Evolutionary conservation across 2,797 vertebrate species (phyloP).

Genomic region (Gobio occitaniae): DNA sequence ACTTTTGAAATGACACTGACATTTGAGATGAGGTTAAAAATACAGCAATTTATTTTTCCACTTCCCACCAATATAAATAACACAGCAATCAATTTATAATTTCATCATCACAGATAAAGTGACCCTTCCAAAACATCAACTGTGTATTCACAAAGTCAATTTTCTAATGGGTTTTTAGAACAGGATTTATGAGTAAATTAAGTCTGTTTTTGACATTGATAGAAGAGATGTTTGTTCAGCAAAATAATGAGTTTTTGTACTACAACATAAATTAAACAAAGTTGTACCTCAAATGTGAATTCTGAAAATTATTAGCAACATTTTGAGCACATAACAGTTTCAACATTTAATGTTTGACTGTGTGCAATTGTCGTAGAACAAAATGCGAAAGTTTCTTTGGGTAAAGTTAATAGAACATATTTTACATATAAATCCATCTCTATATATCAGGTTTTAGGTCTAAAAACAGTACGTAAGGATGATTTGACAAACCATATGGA

Average conservation of each 20-base stretch:
- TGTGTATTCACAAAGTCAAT: not conserved
- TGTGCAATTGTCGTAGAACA: not conserved
- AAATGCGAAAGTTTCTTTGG: not conserved
- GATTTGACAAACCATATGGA: not conserved
- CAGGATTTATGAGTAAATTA: slow-evolving; percentile 16
- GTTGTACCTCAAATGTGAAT: not conserved
- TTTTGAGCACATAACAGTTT: not conserved
- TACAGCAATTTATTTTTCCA: not conserved
- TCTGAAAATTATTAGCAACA: not conserved
- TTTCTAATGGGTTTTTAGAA: not conserved
- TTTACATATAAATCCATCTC: not conserved
- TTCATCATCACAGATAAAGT: not conserved
- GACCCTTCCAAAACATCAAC: not conserved
- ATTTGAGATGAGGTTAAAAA: slow-evolving; percentile 12
- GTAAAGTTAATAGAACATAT: not conserved
- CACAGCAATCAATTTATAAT: not conserved
- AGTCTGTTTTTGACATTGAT: not conserved
- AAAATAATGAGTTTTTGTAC: not conserved
- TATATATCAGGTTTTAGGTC: not conserved
- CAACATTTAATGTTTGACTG: not conserved
- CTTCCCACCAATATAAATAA: slow-evolving; percentile 26
- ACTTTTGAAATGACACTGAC: not conserved
- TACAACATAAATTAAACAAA: not conserved
- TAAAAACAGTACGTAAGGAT: not conserved
- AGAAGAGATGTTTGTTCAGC: not conserved